Evolutionary conservation across 2,797 vertebrate genomes (phyloP), one percentile per base, ranked within the genome.

Genomic region (Enoplosus armatus): DNA sequence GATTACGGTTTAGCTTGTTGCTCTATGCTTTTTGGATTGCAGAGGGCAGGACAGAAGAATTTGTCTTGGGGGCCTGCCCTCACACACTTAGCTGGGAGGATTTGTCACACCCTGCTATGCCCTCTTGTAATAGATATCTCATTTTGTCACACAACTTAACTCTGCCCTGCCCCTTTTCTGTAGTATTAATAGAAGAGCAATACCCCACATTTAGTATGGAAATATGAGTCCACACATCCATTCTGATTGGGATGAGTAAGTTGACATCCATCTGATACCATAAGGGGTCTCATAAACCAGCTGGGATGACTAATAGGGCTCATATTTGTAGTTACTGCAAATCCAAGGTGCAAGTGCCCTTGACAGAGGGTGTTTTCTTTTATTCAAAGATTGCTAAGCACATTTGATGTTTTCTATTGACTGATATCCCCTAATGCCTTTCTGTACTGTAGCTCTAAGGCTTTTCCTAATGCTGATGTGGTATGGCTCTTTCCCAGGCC

Each of bases 401-500:
- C 9, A 43, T 62, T 37, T 35, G 1, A 65, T 80, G 31, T 65
- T 58, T 71, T 22, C 50, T 72, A 56, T 41, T 65, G 70, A 80
- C 3, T 39, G 15, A 60, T 27, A 47, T 66, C 29, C 6, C 2
- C n/a, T 63, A 53, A 53, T 48, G 16, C 20, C 33, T 69, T 48
- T 26, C 27, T 76, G 54, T 24, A 41, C 48, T 45, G 3, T 58
- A 26, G n/a, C 11, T 72, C 37, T 26, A 47, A 62, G 37, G 26
- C 39, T 60, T 63, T 74, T 27, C 61, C 66, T 61, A n/a, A 80
- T 72, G 10, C 60, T 79, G 29, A 86, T 82, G 59, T 59, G 67
- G n/a, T 71, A 2, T 81, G 31, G 1, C 60, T 86, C 39, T 84
- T 60, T 87, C 85, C 22, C 87, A 99, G 98, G 76, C 97, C 97